Percentiles rank a stretch among this genome's conserved stretches.
Evolutionary conservation across 2,113 vertebrate genomes (phyloP).

Genomic region (Myrmecobius fasciatus): DNA sequence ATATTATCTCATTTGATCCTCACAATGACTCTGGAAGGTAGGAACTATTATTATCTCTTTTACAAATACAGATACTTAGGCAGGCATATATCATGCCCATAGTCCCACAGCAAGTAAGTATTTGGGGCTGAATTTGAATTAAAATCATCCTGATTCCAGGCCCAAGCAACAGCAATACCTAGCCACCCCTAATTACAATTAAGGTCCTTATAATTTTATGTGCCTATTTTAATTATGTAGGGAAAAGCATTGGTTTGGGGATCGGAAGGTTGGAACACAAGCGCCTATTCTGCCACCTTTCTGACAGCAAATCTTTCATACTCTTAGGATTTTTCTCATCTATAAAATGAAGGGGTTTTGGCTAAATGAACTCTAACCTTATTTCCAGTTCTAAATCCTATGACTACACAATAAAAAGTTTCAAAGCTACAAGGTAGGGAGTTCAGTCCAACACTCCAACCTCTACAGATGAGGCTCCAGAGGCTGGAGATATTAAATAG

Average conservation of each 20-base stretch:
- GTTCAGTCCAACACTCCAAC: neutral
- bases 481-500: neutral
- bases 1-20: neutral
- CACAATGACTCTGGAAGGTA: neutral
- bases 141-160: neutral
- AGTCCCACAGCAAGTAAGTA: neutral
- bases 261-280: neutral
- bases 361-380: neutral
- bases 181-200: neutral
- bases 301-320: neutral
- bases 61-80: neutral
- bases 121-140: neutral
- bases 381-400: neutral
- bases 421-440: neutral
- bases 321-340: neutral
- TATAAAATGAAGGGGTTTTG: neutral
- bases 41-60: neutral
- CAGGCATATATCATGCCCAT: neutral
- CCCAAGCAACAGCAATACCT: neutral
- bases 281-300: neutral
- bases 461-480: neutral
- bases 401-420: neutral
- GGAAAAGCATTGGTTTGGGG: neutral
- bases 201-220: neutral
- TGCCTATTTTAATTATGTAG: neutral